Base-by-base conservation (phyloP, 2,113 vertebrate genomes). In the Marmota flaviventris region DNA sequence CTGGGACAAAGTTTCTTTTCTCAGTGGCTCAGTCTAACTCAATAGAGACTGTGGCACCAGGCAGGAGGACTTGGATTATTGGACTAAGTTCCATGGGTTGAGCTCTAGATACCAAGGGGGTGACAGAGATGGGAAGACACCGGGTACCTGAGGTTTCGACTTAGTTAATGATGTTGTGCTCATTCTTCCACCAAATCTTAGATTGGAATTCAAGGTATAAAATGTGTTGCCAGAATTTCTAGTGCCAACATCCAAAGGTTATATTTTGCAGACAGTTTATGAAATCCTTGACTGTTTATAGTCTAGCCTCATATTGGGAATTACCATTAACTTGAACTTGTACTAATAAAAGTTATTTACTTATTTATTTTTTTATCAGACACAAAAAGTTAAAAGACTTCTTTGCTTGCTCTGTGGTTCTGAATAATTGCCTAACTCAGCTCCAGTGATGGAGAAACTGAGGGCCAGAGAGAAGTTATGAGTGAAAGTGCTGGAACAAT, bases 401-500 rank as follows among this genome's bases (percentile, higher is more conserved):
- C 58, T 14, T 76, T 75, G 65, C 11, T 88, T 93, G 34, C 29
- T 78, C 5, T 61, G 0, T 45, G 32, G 34, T 39, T 89, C 82
- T 91, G 7, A 82, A 81, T 75, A 32, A 29, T 96, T 91, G 39
- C 82, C 34, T 81, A 70, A 85, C 39, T 24, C 45, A n/a, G 34
- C 29, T 48, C 61, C 39, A 93, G 45, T 10, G 85, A 89, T 84
- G 34, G 87, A 94, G 88, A 95, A 95, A 85, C n/a, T 48, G 27
- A 95, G 73, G 72, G 72, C 53, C 58, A 82, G 20, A 91, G 56
- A 97, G 82, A 94, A 92, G 76, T 61, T 34, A 27, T 8, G 42
- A 65, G 3, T 17, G 8, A 51, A 88, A 70, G 45, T 34, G 9
- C 42, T 87, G 8, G 65, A 65, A 51, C 42, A 63, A 63, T 45